Percentiles rank a stretch among this genome's conserved stretches.
These are phyloP conservation scores for Coleophora deauratella DNA, from an alignment of 2,888 invertebrate species.

Conservation along the genomic window DNA sequence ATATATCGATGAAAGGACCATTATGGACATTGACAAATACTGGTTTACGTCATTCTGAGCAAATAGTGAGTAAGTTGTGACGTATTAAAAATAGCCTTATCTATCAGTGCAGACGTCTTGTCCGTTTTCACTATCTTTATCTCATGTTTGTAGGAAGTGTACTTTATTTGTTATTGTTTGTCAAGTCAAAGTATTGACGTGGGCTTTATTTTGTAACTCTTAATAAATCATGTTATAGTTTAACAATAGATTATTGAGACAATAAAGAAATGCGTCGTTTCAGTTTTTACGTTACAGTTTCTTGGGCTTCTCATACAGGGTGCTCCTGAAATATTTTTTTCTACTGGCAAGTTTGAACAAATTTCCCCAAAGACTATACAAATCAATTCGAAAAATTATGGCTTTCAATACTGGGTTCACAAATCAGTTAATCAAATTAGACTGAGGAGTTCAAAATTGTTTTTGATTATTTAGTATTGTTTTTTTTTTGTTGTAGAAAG, in stretches of 20 bases:
- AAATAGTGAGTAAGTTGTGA: slow-evolving; percentile 15
- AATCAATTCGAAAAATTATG: too few species aligned
- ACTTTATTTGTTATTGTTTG: background rate
- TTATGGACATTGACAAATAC: slow-evolving; percentile 12
- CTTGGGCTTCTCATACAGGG: too few species aligned
- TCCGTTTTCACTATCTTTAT: background rate
- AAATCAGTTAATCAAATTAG: too few species aligned
- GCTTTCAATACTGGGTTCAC: too few species aligned
- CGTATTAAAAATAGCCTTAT: slow-evolving; percentile 4
- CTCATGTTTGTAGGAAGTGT: background rate
- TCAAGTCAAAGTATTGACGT: background rate
- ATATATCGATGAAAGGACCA: slow-evolving; percentile 14
- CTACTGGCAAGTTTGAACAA: too few species aligned
- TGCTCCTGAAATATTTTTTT: too few species aligned
- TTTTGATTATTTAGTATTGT: too few species aligned
- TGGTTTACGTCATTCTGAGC: slow-evolving; percentile 18
- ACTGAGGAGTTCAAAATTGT: too few species aligned
- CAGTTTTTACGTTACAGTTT: too few species aligned
- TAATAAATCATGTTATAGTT: background rate
- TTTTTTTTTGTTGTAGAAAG: too few species aligned
- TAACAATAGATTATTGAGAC: background rate
- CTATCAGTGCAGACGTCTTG: background rate
- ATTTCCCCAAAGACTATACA: too few species aligned
- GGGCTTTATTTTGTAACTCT: background rate
- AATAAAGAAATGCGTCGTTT: too few species aligned